Base-by-base conservation (phyloP, 2,888 invertebrate species). In the Hirtodrosophila trivittata region DNA sequence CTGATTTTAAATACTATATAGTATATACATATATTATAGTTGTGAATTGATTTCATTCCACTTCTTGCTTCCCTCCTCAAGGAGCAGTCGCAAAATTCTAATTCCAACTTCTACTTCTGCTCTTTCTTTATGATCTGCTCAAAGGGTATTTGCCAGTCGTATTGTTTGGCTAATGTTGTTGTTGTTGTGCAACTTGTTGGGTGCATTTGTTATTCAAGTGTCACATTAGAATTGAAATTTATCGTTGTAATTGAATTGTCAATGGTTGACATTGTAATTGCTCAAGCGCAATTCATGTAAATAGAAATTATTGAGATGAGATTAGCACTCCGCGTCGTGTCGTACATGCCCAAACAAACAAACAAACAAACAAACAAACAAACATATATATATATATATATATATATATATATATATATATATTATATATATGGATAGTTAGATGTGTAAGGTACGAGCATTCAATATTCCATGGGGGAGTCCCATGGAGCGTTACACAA, bases 221-320 rank as follows among this genome's bases (percentile, higher is more conserved):
- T 59, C 63, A 58, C 76, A 77, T 68, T 80, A 66, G 58, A 80
- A 84, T 84, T 81, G 55, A 66, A 64, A 77, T 81, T 74, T 67
- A 70, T 78, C 64, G 66, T 16, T 68, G 66, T 63, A 78, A 77
- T 78, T 78, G 71, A 77, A 81, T 81, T 84, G 77, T 64, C 75
- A 78, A 78, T 81, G 56, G 64, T 16, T 86, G 78, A 66, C 78
- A 78, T 78, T 78, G 78, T 60, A 60, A 70, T 64, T 56, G 82
- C 58, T 78, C 69, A 62, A 68, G 64, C 69, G 82, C 69, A 77
- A 69, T 66, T 77, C 77, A 77, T 77, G 85, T 73, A 84, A 81
- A 82, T 80, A 63, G 58, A 72, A 66, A 32, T 60, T 59, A 54
- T 50, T 58, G 49, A 60, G 73, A 77, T 77, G 74, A 72, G 58